Percentiles rank a stretch among this genome's conserved stretches.
phyloP scores from a whole-genome alignment of 1,140 invertebrate genomes.

The Bombus confusus region DNA sequence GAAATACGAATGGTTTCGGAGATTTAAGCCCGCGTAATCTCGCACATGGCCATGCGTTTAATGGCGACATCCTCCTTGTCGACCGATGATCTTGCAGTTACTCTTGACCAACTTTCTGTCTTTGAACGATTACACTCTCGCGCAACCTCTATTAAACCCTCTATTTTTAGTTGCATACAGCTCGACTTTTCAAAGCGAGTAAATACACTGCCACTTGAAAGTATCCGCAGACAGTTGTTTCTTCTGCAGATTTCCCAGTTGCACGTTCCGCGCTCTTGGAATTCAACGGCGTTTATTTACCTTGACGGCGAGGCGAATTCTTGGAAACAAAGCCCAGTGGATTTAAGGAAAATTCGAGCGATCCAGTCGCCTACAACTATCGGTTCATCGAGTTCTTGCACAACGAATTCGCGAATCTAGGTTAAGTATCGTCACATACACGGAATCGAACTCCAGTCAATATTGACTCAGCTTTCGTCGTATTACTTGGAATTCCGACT shows the following conservation, averaged over 20 bases:
- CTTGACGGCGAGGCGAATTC: background rate
- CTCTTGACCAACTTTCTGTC: slow-evolving; percentile 7
- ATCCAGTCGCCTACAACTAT: background rate
- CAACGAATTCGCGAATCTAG: slow-evolving; percentile 33
- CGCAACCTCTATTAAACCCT: background rate
- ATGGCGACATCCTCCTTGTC: background rate
- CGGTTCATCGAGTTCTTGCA: background rate
- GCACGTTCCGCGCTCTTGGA: background rate
- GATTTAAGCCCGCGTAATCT: slow-evolving; percentile 1
- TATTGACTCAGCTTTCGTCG: slow-evolving; percentile 42
- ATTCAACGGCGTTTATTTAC: slow-evolving; percentile 11
- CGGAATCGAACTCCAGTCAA: slow-evolving; percentile 30
- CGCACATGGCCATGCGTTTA: background rate
- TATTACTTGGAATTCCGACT: background rate
- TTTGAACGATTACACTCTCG: background rate
- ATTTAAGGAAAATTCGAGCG: background rate
- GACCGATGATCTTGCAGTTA: background rate
- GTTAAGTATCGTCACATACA: slow-evolving; percentile 29
- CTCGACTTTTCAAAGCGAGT: background rate
- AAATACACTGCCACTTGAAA: no score
- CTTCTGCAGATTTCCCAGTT: no score
- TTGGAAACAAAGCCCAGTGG: background rate
- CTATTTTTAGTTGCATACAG: background rate
- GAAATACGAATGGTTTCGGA: background rate
- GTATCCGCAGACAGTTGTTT: no score